Percentiles rank a stretch among this genome's conserved stretches.
Evolutionary conservation across 2,113 vertebrate species (phyloP).

Genomic region (Eclectus roratus): DNA sequence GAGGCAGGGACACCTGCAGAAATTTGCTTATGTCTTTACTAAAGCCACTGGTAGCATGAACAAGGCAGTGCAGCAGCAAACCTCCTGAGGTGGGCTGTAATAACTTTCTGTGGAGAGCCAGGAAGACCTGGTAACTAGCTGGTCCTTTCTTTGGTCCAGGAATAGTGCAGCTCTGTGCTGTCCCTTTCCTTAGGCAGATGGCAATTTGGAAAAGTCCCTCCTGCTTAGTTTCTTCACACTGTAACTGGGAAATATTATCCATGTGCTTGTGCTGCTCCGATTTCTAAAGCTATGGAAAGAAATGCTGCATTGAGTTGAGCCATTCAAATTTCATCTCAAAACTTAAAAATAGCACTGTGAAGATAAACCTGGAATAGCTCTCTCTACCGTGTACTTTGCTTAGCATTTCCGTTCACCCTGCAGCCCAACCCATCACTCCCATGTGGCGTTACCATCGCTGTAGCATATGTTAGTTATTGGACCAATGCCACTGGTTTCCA

Average conservation of each 20-base stretch:
- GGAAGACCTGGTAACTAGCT: background rate
- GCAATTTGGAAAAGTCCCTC: background rate
- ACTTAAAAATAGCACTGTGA: conserved; percentile 34
- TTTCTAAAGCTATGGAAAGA: background rate
- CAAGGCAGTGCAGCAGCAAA: background rate
- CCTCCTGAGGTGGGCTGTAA: background rate
- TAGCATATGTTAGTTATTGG: conserved; percentile 65
- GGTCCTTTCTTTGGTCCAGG: background rate
- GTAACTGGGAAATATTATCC: background rate
- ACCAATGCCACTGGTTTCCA: conserved; percentile 66
- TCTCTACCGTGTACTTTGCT: conserved; percentile 12
- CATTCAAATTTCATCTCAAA: conserved; percentile 32
- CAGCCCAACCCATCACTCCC: conserved; percentile 33
- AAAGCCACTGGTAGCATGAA: background rate
- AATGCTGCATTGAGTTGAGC: background rate
- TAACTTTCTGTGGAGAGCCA: background rate
- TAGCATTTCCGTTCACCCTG: conserved; percentile 40
- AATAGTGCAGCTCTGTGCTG: conserved; percentile 16
- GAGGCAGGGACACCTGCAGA: background rate
- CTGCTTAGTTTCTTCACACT: background rate
- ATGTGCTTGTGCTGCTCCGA: background rate
- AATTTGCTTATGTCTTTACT: background rate
- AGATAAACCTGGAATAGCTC: conserved; percentile 27
- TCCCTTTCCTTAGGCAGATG: conserved; percentile 35
- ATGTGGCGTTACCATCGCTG: conserved; percentile 27